Base-by-base conservation (phyloP, 2,888 invertebrate species). In the Eupithecia inturbata region DNA sequence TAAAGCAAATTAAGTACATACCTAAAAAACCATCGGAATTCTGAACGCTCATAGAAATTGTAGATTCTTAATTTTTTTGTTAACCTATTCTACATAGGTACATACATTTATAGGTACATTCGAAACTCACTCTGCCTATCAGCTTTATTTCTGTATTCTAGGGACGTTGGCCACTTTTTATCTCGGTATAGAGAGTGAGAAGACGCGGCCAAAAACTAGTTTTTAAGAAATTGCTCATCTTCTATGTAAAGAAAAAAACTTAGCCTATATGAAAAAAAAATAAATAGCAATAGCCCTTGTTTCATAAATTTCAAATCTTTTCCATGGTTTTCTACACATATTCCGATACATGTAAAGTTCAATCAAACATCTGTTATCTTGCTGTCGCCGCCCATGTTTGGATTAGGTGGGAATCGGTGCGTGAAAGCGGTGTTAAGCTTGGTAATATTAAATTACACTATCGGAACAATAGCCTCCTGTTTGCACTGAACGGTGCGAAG, bases 391-490 rank as follows among this genome's bases (percentile, higher is more conserved):
- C 73, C 75, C 74, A 75, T 78, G 73, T 80, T 76, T 73, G 82
- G 78, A 80, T 84, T 80, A 80, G 83, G 81, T 82, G 82, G 71
- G 79, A 84, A 85, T 84, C 83, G 79, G 70, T 72, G 78, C 85
- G 82, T 82, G 81, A 84, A 79, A 82, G 77, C 79, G 84, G 78
- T 76, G 71, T 73, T 72, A 79, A 82, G 78, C 79, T 83, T 77
- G 70, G 73, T 72, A 41, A 66, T 77, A 77, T 84, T 85, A 86
- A 85, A 85, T 84, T 82, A 81, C 81, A 63, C 82, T 86, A 86
- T 85, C 84, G 78, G 77, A 77, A 76, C 80, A 26, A 76, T 72
- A 75, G 64, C 74, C 71, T 71, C 77, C 81, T 85, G 84, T 84
- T 84, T 82, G 81, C 80, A 73, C 79, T 79, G 82, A 49, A 28